phyloP scores from a whole-genome alignment of 1,140 invertebrate genomes.

The Plutomurus gul region DNA sequence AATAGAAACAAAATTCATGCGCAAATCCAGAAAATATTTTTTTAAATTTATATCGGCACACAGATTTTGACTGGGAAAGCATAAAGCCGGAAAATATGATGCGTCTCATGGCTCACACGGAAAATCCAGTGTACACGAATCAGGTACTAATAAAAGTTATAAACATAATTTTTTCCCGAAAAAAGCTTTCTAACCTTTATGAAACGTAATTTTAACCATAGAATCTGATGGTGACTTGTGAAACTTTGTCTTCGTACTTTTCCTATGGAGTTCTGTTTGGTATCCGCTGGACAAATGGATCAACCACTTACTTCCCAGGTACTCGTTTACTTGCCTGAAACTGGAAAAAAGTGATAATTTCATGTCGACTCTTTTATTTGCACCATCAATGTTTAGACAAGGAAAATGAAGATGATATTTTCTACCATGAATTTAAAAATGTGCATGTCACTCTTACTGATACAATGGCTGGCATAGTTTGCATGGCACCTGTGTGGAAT shows the following conservation, averaged over 20 bases:
- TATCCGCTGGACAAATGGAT: conserved; percentile 40
- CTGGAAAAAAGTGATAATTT: not conserved
- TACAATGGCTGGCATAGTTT: conserved; percentile 35
- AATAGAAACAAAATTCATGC: too few species aligned
- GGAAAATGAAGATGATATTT: not conserved
- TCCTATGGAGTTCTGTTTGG: conserved; percentile 41
- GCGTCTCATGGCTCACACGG: not conserved
- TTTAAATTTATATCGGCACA: not conserved
- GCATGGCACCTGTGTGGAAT: conserved; percentile 48
- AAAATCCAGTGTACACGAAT: conserved; percentile 20
- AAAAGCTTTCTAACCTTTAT: too few species aligned
- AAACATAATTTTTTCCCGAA: too few species aligned
- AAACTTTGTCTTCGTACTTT: conserved; percentile 37
- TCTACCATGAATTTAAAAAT: not conserved
- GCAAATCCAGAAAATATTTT: not conserved
- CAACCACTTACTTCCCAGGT: not conserved
- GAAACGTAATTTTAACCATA: too few species aligned
- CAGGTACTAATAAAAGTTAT: too few species aligned
- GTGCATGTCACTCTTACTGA: not conserved
- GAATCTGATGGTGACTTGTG: conserved; percentile 39
- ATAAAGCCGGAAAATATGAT: conserved; percentile 34
- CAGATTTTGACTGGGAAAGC: conserved; percentile 38
- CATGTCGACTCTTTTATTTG: not conserved
- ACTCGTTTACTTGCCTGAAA: not conserved
- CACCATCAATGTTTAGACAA: not conserved